These are phyloP conservation scores for Pilophorus perplexus DNA, from an alignment of 2,888 invertebrate species.

Conservation along the genomic window DNA sequence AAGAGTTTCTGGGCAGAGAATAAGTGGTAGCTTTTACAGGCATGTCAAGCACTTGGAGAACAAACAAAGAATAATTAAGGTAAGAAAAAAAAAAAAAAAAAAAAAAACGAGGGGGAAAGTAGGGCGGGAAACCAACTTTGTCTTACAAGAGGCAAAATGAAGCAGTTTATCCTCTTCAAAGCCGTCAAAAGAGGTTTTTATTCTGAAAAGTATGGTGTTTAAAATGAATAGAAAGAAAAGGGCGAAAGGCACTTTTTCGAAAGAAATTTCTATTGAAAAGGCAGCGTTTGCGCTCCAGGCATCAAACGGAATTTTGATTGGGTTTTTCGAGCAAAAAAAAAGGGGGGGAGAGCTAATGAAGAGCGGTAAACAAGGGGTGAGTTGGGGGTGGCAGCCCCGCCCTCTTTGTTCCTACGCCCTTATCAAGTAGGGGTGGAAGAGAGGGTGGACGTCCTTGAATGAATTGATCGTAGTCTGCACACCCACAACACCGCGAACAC, in stretches of 20 bases:
- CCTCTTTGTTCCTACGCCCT: constrained; percentile 16
- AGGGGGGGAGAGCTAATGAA: constrained; percentile 1
- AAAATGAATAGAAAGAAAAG: not conserved
- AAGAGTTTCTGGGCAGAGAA: not conserved
- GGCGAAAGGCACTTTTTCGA: not conserved
- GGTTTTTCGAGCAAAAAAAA: not conserved
- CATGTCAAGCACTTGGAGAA: constrained; percentile 8
- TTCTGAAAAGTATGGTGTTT: not conserved
- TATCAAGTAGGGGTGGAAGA: constrained; percentile 5
- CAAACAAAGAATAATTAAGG: constrained; percentile 25
- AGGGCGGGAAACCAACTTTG: not conserved
- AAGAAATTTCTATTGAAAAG: not conserved
- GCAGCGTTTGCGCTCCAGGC: not conserved
- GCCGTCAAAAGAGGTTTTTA: no score
- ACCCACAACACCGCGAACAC: constrained; percentile 40
- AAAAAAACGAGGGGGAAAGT: not conserved
- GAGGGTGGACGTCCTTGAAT: constrained; percentile 44
- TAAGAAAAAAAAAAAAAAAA: not conserved
- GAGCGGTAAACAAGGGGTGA: constrained; percentile 8
- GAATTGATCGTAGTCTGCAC: constrained; percentile 45
- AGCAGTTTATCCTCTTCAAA: not conserved
- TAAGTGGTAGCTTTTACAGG: not conserved
- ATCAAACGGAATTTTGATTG: constrained; percentile 11
- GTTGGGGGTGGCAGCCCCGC: not conserved
- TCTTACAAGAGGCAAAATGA: not conserved